Evolutionary conservation across 2,797 vertebrate species (phyloP).

Genomic region (Pangasius djambal): DNA sequence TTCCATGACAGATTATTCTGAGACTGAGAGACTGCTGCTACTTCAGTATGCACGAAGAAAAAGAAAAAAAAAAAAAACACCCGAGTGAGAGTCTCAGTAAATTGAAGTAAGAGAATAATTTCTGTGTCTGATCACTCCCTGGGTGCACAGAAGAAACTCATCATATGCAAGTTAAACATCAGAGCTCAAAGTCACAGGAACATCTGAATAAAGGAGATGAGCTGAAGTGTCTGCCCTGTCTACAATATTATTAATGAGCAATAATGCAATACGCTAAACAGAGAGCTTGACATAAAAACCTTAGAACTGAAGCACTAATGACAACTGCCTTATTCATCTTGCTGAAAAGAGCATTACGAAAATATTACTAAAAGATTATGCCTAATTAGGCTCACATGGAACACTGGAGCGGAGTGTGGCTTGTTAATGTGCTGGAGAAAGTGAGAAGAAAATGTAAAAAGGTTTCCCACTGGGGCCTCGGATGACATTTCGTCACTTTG

Average conservation of each 20-base stretch:
- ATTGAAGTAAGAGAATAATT: conserved; percentile 50
- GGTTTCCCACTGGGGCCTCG: conserved; percentile 37
- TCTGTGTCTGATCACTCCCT: conserved; percentile 33
- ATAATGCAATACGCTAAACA: background rate
- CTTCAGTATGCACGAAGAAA: conserved; percentile 46
- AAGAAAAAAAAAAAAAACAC: background rate
- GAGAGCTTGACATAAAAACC: background rate
- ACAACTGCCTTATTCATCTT: conserved; percentile 7
- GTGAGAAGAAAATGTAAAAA: conserved; percentile 40
- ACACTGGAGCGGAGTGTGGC: background rate
- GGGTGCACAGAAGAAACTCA: conserved; percentile 50
- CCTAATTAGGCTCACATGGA: conserved; percentile 26
- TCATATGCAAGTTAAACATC: conserved; percentile 45
- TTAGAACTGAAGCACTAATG: background rate
- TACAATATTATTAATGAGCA: background rate
- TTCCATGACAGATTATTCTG: conserved; percentile 45
- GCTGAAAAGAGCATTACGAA: conserved; percentile 11
- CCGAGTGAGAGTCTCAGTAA: conserved; percentile 19
- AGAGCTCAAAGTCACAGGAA: conserved; percentile 36
- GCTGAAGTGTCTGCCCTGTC: background rate
- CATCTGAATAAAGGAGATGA: background rate
- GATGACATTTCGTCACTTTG: conserved; percentile 54
- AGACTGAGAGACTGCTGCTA: conserved; percentile 37
- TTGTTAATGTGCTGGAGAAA: conserved; percentile 37
- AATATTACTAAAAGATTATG: conserved; percentile 31